These are phyloP conservation scores for Calliphora vicina DNA, from an alignment of 1,140 invertebrate species.

Conservation along the genomic window DNA sequence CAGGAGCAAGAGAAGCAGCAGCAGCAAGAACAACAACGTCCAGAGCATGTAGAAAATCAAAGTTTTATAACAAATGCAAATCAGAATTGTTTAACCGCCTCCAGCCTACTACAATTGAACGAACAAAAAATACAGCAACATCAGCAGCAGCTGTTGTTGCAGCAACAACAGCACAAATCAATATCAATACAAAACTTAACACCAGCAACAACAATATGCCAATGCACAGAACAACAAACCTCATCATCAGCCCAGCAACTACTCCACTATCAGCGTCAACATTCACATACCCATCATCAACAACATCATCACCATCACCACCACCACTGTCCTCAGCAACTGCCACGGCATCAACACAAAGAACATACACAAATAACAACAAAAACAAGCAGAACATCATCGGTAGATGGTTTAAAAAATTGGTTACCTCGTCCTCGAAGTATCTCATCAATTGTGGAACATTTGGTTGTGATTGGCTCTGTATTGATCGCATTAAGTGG, in stretches of 20 bases:
- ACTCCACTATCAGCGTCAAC: background rate
- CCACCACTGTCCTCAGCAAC: background rate
- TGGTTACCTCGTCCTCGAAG: background rate
- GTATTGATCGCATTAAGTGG: conserved; percentile 44
- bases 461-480: conserved; percentile 38
- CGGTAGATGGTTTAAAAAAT: background rate
- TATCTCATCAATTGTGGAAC: conserved; percentile 7
- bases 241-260: background rate
- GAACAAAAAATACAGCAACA: conserved; percentile 43
- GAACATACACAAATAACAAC: no score
- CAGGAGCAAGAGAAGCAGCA: background rate
- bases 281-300: background rate
- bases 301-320: background rate
- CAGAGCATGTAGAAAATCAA: conserved; percentile 41
- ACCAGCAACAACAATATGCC: conserved; percentile 24
- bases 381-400: background rate
- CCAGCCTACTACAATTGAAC: conserved; percentile 34
- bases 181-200: background rate
- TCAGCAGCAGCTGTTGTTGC: conserved; percentile 10
- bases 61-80: conserved; percentile 38
- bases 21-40: conserved; percentile 39
- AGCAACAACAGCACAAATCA: background rate
- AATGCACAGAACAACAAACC: conserved; percentile 18
- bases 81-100: conserved; percentile 15
- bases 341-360: background rate